Evolutionary conservation across 2,888 invertebrate species (phyloP), one percentile per base, ranked within the genome.

Genomic region (Artemia sp.): DNA sequence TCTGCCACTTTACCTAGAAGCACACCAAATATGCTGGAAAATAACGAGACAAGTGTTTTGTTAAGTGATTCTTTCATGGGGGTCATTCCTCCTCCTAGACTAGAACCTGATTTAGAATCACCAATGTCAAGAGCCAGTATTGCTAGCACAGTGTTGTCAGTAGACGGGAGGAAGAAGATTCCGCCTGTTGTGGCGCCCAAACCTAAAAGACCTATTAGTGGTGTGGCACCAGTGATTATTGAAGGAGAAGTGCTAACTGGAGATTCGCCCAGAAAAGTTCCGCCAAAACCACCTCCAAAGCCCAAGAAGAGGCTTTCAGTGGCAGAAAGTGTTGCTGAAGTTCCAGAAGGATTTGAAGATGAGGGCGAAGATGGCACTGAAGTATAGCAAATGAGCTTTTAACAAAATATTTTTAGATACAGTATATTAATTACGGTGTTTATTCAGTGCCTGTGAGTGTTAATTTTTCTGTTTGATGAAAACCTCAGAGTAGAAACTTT

Each of bases 261-360:
- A 67, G 72, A 73, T 68, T 73, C 73, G 38, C 74, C 74, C 5
- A 72, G 72, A 10, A 74, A 74, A 68, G 75, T 75, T 9, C 75
- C 75, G 11, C 75, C 75, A 52, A 75, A 74, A 64, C 75, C 75
- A 2, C 72, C 72, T 8, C 75, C 74, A 53, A 75, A 75, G 71
- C 72, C 73, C 52, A 71, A 70, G 67, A 74, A 74, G 70, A 70
- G 72, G 52, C 69, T 73, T 11, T 73, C 73, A n/a, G 71, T 72
- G 12, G 69, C 66, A 19, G 50, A 70, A 24, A 51, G 70, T 51
- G 66, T 67, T 64, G 51, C 67, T 64, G 66, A 72, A 53, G 69
- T 66, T 51, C 68, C 66, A 50, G 58, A 67, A 51, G 52, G 58
- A 50, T 70, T 66, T 66, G 68, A 68, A 68, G 70, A 71, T 38